Evolutionary conservation across 2,888 invertebrate species (phyloP).

Genomic region (Portevinia maculata): DNA sequence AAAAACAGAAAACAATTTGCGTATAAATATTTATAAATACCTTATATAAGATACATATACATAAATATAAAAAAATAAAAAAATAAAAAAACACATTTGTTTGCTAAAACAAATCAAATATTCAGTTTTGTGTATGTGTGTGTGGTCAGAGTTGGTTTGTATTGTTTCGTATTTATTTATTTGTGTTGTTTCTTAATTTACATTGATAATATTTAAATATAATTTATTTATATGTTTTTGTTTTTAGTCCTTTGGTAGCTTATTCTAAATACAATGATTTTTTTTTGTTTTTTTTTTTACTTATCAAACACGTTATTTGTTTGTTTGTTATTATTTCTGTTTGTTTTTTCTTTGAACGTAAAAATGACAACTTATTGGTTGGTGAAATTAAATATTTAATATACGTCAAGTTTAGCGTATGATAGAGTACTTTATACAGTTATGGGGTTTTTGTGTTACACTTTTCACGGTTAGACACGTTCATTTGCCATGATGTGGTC

Average conservation of each 20-base stretch:
- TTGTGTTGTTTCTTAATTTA: conserved; percentile 67
- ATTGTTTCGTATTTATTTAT: conserved; percentile 28
- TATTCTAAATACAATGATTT: conserved; percentile 66
- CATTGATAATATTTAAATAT: conserved; percentile 70
- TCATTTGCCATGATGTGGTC: conserved; percentile 21
- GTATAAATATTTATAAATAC: conserved; percentile 71
- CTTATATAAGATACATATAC: conserved; percentile 56
- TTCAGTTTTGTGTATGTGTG: conserved; percentile 62
- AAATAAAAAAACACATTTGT: conserved; percentile 40
- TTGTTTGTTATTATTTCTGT: conserved; percentile 5
- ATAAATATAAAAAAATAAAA: conserved; percentile 26
- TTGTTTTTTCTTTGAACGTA: conserved; percentile 50
- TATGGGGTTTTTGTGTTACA: conserved; percentile 30
- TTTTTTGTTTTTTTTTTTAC: conserved; percentile 19
- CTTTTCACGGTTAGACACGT: conserved; percentile 6
- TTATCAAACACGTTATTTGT: conserved; percentile 33
- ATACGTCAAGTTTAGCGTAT: conserved; percentile 56
- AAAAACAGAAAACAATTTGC: conserved; percentile 60
- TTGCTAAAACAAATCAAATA: conserved; percentile 67
- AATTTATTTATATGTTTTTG: conserved; percentile 50
- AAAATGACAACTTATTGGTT: conserved; percentile 50
- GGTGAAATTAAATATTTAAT: conserved; percentile 45
- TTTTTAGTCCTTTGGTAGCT: conserved; percentile 73
- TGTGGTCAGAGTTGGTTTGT: conserved; percentile 58
- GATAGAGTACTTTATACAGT: conserved; percentile 62